Percentiles rank a stretch among this genome's conserved stretches.
phyloP scores from a whole-genome alignment of 2,888 invertebrate species.

The Spilarctia lutea region DNA sequence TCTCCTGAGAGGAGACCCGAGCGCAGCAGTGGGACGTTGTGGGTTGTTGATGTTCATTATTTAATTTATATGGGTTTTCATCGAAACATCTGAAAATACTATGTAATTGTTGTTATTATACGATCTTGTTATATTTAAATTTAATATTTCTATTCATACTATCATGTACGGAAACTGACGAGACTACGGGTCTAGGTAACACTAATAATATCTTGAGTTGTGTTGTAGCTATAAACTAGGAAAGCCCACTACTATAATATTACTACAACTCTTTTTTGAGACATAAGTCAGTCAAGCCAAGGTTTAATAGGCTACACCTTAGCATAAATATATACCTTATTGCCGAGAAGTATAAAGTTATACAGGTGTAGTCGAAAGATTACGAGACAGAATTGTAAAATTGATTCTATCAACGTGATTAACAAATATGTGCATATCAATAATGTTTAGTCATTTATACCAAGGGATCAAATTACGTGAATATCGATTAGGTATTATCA shows the following conservation, averaged over 20 bases:
- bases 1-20: no score
- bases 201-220: background rate
- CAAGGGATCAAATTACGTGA: conserved; percentile 18
- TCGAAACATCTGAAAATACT: no score
- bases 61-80: no score
- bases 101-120: no score
- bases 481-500: conserved; percentile 15
- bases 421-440: conserved; percentile 5
- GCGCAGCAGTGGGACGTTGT: no score
- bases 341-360: background rate
- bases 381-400: conserved; percentile 11
- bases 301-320: background rate
- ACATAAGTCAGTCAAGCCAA: background rate
- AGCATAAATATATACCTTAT: background rate
- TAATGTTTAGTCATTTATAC: conserved; percentile 15
- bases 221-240: no score
- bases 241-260: no score
- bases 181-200: background rate
- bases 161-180: no score
- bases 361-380: background rate
- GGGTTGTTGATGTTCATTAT: background rate
- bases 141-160: no score
- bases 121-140: no score
- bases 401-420: conserved; percentile 26
- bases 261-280: background rate